phyloP scores from a whole-genome alignment of 2,113 vertebrate species.

The Ardeotis arabs region DNA sequence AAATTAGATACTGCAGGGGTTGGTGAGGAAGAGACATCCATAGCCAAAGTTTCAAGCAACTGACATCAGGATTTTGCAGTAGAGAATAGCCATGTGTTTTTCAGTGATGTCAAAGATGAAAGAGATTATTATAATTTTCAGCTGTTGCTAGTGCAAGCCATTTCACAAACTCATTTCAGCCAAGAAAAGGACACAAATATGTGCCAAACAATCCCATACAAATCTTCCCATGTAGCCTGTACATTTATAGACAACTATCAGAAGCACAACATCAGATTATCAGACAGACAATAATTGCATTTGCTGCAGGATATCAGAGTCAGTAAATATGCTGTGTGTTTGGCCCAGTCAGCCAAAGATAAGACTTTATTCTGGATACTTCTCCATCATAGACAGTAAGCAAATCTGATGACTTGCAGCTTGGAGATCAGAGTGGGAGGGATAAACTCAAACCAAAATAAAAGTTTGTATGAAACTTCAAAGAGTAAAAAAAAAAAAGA shows the following conservation, averaged over 20 bases:
- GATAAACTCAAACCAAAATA: neutral
- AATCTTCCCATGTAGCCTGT: neutral
- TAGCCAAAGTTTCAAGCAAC: neutral
- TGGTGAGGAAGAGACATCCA: neutral
- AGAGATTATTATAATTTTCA: constrained; percentile 41
- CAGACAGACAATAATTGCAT: neutral
- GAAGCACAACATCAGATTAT: neutral
- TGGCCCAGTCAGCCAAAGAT: neutral
- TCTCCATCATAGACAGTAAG: neutral
- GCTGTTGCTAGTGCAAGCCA: constrained; percentile 2
- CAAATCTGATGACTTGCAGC: neutral
- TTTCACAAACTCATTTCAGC: constrained; percentile 9
- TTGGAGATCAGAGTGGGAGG: neutral
- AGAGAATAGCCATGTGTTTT: constrained; percentile 3
- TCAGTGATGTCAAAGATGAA: constrained; percentile 36
- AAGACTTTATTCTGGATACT: neutral
- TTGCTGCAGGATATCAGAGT: neutral
- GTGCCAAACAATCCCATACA: neutral
- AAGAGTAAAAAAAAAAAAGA: neutral
- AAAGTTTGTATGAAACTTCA: neutral
- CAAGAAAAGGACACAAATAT: neutral
- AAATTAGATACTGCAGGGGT: neutral
- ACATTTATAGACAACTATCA: neutral
- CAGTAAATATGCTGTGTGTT: neutral
- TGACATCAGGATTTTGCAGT: constrained; percentile 26